Conservation (phyloP, 2,113 vertebrate species). For the Rhizomys pruinosus region DNA sequence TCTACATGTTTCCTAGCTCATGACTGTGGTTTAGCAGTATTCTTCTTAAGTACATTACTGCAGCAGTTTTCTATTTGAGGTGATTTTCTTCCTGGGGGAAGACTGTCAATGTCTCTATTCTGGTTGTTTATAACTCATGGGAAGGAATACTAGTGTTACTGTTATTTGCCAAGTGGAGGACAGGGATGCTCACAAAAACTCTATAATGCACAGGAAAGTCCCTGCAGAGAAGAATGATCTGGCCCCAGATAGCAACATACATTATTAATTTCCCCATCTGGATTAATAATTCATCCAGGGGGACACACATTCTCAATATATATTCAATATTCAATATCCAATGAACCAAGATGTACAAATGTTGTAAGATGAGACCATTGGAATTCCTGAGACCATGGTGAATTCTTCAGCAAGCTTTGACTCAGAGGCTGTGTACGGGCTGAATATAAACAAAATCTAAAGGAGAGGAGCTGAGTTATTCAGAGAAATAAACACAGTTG, state of each 20-base stretch:
- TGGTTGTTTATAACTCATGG: background rate
- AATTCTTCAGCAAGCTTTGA: slow-evolving; percentile 8
- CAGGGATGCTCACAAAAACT: background rate
- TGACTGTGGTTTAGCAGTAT: background rate
- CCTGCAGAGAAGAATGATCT: background rate
- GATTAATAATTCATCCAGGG: slow-evolving; percentile 3
- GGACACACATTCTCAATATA: background rate
- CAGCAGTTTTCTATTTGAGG: background rate
- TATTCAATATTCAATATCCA: background rate
- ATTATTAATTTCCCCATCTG: slow-evolving; percentile 4
- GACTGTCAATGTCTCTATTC: background rate
- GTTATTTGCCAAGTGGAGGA: background rate
- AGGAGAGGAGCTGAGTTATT: background rate
- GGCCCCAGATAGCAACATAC: background rate
- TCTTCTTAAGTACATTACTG: background rate
- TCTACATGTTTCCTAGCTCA: background rate
- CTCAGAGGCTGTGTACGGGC: background rate
- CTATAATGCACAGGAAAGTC: background rate
- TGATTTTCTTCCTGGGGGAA: background rate
- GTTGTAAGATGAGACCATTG: background rate
- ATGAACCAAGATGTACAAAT: background rate
- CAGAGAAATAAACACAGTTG: background rate
- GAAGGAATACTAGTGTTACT: background rate
- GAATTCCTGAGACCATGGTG: background rate
- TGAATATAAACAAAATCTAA: background rate